phyloP scores from a whole-genome alignment of 2,888 invertebrate species.

The Rosalia funebris region DNA sequence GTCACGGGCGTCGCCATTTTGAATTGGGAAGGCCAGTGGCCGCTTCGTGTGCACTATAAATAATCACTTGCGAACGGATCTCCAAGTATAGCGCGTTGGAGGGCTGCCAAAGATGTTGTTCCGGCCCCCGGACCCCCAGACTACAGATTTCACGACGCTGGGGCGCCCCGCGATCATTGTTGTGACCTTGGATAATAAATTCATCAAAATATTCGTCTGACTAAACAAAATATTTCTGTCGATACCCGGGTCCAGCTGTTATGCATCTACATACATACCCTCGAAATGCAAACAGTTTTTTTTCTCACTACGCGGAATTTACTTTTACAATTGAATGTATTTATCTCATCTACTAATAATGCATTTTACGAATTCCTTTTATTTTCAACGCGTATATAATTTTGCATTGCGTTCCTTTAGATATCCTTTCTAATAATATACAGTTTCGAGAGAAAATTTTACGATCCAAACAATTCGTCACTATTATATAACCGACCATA shows the following conservation, averaged over 20 bases:
- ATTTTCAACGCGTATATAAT: too few relatives aligned
- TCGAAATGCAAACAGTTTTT: background rate
- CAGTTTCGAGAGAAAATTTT: too few relatives aligned
- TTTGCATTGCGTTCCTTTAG: too few relatives aligned
- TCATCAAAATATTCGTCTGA: constrained; percentile 26
- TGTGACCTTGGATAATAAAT: constrained; percentile 40
- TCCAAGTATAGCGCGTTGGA: constrained; percentile 92
- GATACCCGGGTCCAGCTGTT: constrained; percentile 2
- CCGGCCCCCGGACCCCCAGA: constrained; percentile 53
- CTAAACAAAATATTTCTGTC: constrained; percentile 13
- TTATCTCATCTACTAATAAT: too few relatives aligned
- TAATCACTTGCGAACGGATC: constrained; percentile 76
- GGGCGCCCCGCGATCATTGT: constrained; percentile 27
- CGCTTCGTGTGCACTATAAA: constrained; percentile 68
- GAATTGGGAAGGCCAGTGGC: constrained; percentile 52
- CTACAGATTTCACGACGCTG: constrained; percentile 28
- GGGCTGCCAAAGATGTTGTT: constrained; percentile 71
- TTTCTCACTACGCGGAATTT: too few relatives aligned
- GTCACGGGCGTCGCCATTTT: constrained; percentile 67
- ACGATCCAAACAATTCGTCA: too few relatives aligned
- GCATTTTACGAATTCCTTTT: too few relatives aligned
- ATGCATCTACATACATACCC: background rate
- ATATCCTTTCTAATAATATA: too few relatives aligned
- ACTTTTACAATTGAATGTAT: too few relatives aligned
- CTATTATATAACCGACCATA: too few relatives aligned